Base-by-base conservation (phyloP, 2,888 invertebrate genomes). In the Napeogenes sylphis region DNA sequence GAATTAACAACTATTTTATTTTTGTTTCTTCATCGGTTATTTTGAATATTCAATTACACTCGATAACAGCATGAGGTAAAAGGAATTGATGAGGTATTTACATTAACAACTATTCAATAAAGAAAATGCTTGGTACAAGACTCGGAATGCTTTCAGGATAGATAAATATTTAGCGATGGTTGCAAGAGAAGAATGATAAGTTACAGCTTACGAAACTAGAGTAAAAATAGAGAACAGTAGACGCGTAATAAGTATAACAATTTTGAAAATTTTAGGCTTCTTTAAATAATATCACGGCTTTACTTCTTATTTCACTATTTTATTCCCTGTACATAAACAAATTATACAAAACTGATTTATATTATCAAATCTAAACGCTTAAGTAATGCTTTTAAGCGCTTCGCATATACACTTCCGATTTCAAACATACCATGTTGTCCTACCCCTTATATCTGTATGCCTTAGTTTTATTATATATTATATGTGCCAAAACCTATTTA, bases 401-500 rank as follows among this genome's bases (percentile, higher is more conserved):
- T 75, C 61, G 71, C 72, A 70, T 70, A 54, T 55, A 70, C 67
- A 70, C 65, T 58, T 67, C 56, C 59, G 61, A 68, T 64, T 59
- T 64, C 66, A 63, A 63, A 54, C 53, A 32, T 68, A 66, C 65
- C 59, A 70, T 65, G 65, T 45, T 21, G 61, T 62, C 61, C 68
- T 69, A 69, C 72, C 70, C 63, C 68, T 69, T 67, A 61, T 69
- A 68, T 69, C 69, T 59, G 58, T 58, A 65, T 63, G 68, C 63
- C 67, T 68, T 73, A 75, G 70, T 63, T 66, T 65, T 69, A 67
- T 55, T 68, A 60, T 60, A 64, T 59, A 66, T 62, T 73, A 63
- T 76, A 57, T 73, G 61, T 74, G 68, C 69, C 70, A 72, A 72
- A 73, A 74, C 76, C 74, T 82, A 79, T 81, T 81, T 88, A 86